These are phyloP conservation scores for Apis laboriosa DNA, from an alignment of 1,140 invertebrate genomes.

Conservation along the genomic window DNA sequence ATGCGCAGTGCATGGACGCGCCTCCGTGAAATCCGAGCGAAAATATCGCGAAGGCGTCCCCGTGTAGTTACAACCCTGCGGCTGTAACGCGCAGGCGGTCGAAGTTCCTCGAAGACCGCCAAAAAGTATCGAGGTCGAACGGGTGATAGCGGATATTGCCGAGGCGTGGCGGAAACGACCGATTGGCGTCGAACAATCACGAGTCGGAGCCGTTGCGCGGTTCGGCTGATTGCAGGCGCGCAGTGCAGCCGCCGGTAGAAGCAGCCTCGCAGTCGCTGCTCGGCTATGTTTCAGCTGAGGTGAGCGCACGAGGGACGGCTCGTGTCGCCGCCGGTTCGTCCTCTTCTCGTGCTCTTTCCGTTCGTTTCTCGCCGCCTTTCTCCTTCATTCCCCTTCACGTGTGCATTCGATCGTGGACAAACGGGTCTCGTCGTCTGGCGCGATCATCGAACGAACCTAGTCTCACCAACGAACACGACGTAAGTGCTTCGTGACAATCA, in stretches of 20 bases:
- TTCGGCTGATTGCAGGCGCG: constrained; percentile 54
- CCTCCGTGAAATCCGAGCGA: background rate
- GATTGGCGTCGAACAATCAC: constrained; percentile 28
- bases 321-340: constrained; percentile 37
- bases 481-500: constrained; percentile 28
- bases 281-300: constrained; percentile 55
- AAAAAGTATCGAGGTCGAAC: constrained; percentile 46
- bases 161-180: constrained; percentile 36
- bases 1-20: constrained; percentile 9
- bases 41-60: background rate
- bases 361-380: background rate
- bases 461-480: constrained; percentile 1
- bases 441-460: background rate
- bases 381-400: background rate
- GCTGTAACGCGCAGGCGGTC: constrained; percentile 6
- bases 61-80: constrained; percentile 24
- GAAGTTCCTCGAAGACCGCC: constrained; percentile 29
- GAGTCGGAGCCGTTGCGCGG: constrained; percentile 50
- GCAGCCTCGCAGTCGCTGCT: constrained; percentile 51
- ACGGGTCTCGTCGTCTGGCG: background rate
- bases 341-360: background rate
- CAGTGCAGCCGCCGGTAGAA: constrained; percentile 62
- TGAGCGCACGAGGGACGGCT: constrained; percentile 56
- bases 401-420: background rate
- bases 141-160: constrained; percentile 12